Percentiles rank a stretch among this genome's conserved stretches.
Conservation (phyloP, 2,797 vertebrate genomes). For the Oryzias dopingdopingensis region DNA sequence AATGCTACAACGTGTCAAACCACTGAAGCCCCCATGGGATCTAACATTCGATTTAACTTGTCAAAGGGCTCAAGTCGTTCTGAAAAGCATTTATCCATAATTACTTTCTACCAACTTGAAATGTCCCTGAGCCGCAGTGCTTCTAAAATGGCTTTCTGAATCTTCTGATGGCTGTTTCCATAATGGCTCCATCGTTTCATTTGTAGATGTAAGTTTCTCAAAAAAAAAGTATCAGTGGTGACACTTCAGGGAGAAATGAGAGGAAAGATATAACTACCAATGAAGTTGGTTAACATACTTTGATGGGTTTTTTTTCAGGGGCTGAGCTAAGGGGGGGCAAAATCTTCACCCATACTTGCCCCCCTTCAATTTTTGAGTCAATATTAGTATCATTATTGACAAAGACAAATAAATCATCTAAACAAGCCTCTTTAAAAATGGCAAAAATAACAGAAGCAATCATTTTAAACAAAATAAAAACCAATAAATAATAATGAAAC, state of each 20-base stretch:
- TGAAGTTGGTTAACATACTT: conserved; percentile 17
- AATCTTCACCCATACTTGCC: too few relatives aligned
- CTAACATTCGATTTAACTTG: conserved; percentile 43
- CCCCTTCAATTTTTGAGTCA: too few relatives aligned
- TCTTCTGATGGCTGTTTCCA: conserved; percentile 51
- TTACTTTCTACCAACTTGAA: conserved; percentile 54
- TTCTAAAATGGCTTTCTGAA: conserved; percentile 48
- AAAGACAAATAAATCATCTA: too few relatives aligned
- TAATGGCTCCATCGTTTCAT: conserved; percentile 59
- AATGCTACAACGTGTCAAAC: conserved; percentile 31
- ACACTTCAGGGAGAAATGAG: conserved; percentile 28
- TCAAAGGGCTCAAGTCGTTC: conserved; percentile 44
- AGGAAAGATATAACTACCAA: conserved; percentile 10
- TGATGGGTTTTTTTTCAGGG: not conserved
- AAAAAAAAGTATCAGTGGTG: conserved; percentile 31
- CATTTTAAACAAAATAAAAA: too few relatives aligned
- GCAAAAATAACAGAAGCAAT: too few relatives aligned
- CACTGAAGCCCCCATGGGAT: conserved; percentile 24
- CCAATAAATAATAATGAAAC: too few relatives aligned
- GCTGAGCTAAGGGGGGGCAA: too few relatives aligned
- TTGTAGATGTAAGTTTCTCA: conserved; percentile 32
- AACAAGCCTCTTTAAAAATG: too few relatives aligned
- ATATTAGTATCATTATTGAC: too few relatives aligned
- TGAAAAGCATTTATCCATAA: conserved; percentile 49
- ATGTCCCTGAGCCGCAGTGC: conserved; percentile 49